Evolutionary conservation across 92 coral and sea anemone species (phyloP), one percentile per base, ranked within the genome.

Genomic region (Palythoa grandis): DNA sequence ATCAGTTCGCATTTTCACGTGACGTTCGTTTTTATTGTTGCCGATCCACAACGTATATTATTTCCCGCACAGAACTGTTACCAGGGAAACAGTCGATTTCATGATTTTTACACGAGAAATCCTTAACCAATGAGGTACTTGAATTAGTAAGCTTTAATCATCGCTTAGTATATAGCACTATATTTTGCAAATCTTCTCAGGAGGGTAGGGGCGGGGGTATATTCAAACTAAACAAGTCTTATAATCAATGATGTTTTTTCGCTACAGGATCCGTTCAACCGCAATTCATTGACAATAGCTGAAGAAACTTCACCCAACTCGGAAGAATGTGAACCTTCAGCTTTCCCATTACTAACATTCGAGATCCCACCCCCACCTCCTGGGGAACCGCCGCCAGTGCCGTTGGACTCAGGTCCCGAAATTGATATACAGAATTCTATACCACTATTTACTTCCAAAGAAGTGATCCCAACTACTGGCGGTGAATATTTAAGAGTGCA

Each of bases 281-380:
- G 82, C 63, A 76, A 76, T 37, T 76, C 82, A 15, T 15, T 67
- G 23, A 76, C 82, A 52, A 54, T 76, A 53, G 67, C 53, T 47
- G 82, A 76, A 54, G 82, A 76, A 37, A 52, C 67, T 9, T 15
- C 24, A 4, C 74, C 74, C 23, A 16, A 43, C 7, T 23, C 47
- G 23, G 74, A 80, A 80, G 60, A 67, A 66, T 23, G 22, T 14
- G 39, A 80, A 48, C 10, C 61, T 9, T 43, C 58, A n/a, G 43
- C 74, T n/a, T 4, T 13, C 0, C 85, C 85, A 1, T 15, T 79
- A 37, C 48, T 57, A 37, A 25, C 70, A 7, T 80, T 80, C 43
- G 85, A 80, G 74, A 80, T 80, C 57, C 85, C 85, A 11, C 85
- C 85, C 12, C 85, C 85, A 25, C 85, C 85, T 63, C 85, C 85